Conservation (phyloP, 2,113 vertebrate genomes). For the Platysternon megacephalum region DNA sequence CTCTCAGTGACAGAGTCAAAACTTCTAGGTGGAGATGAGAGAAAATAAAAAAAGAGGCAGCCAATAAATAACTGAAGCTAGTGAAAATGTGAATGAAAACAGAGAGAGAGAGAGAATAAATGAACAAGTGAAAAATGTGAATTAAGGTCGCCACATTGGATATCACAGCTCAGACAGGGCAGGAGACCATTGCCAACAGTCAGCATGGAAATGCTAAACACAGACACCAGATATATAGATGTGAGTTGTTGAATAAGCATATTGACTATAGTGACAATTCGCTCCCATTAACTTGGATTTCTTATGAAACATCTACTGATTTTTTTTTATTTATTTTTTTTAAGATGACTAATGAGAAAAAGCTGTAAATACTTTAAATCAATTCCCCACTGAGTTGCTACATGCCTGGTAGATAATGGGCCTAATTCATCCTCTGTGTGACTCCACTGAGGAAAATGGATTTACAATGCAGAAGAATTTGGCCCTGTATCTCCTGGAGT, state of each 20-base stretch:
- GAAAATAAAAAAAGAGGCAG: background rate
- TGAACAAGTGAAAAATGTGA: background rate
- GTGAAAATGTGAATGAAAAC: background rate
- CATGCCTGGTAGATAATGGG: background rate
- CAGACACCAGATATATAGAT: background rate
- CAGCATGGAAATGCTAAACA: background rate
- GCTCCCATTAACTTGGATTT: background rate
- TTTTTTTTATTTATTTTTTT: background rate
- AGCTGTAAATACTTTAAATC: background rate
- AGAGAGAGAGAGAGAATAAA: background rate
- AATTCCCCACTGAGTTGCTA: background rate
- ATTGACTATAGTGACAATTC: background rate
- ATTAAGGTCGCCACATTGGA: background rate
- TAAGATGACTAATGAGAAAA: background rate
- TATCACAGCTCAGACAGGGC: background rate
- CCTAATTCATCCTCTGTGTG: background rate
- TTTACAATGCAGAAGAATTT: background rate
- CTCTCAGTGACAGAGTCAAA: background rate
- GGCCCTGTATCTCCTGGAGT: background rate
- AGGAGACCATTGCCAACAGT: background rate
- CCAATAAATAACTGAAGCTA: background rate
- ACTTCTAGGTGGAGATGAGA: background rate
- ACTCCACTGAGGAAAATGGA: background rate
- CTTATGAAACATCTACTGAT: background rate
- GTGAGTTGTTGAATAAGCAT: background rate